Base-by-base conservation (phyloP, 1,140 invertebrate species). In the Drosophila ananassae region DNA sequence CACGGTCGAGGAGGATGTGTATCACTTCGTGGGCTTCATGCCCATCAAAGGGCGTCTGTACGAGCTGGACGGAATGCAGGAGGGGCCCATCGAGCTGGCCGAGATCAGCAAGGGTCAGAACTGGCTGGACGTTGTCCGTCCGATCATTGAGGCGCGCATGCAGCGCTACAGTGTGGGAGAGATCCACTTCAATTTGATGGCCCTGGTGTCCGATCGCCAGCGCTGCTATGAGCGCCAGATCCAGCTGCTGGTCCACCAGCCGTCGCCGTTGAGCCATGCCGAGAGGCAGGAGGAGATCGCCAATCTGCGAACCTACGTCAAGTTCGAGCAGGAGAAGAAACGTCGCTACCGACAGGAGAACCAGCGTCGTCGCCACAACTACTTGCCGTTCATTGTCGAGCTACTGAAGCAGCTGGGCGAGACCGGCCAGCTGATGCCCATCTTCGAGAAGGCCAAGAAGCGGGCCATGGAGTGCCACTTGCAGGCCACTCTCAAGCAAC, bases 161-260 rank as follows among this genome's bases (percentile, higher is more conserved):
- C 96, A 98, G 89, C 97, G 97, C 95, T 98, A 99, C 92, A 98
- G 95, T 79, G 96, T 97, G 92, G 98, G 97, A 32, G 99, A 99
- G 94, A 99, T 99, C 74, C 98, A 99, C 92, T 99, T 99, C 91
- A 99, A 99, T 93, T 93, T 99, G 39, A 99, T 99, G 98, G 98
- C 98, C 2, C 92, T 99, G 37, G 96, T 99, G 3, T 96, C 97
- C 0, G 98, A 99, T 91, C 94, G 96, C 57, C 98, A 97, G 93
- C 94, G 95, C 92, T 93, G 96, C 46, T 98, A 97, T 82, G 95
- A 98, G 91, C 95, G 95, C 51, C 94, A 96, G 92, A 94, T 99
- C 56, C 92, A 94, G 32, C 94, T 95, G 57, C 91, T 98, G 3
- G 91, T 93, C 55, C 93, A 93, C 71, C 92, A 30, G 48, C 21